Evolutionary conservation across 2,888 invertebrate species (phyloP), one percentile per base, ranked within the genome.

Genomic region (Sthenelais limicola): DNA sequence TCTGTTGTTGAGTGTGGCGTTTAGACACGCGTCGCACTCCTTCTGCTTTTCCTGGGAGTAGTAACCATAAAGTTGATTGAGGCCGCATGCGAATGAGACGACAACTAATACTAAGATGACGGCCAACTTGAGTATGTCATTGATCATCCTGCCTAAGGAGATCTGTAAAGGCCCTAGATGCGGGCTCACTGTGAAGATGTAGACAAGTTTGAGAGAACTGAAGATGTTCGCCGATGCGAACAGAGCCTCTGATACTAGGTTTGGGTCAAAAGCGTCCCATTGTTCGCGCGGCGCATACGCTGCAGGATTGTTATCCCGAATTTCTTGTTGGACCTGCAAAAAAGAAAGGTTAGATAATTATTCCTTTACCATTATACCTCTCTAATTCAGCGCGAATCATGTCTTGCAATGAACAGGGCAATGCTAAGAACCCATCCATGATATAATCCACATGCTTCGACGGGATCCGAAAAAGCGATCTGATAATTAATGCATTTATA

Each of bases 221-320:
- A 88, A 96, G 89, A 98, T 98, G 90, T 98, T 99, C 78, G 98
- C 98, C 24, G 98, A 97, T 21, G 98, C 98, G 90, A 98, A 98
- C 70, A 98, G 91, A 28, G 87, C 87, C 77, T 88, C 88, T 0
- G 88, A 83, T 35, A 98, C 94, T 80, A 98, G 91, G 93, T 97
- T 98, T 24, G 98, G 98, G 89, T 98, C 98, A 94, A 96, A 98
- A 5, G 97, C 94, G 89, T 98, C 96, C 98, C 98, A 98, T 80
- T 95, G 91, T 88, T 95, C 94, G 74, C 98, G 91, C 68, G 74
- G 56, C 12, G 72, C 72, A 33, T 74, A 32, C 12, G 74, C 76
- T 0, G 51, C 47, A 1, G 49, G 52, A 30, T 72, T 62, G 28
- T 71, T 68, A 18, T 33, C 51, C 15, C 72, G 56, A 12, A 52